Percentiles rank a stretch among this genome's conserved stretches.
Conservation (phyloP, 2,113 vertebrate genomes). For the Syngnathoides biaculeatus region DNA sequence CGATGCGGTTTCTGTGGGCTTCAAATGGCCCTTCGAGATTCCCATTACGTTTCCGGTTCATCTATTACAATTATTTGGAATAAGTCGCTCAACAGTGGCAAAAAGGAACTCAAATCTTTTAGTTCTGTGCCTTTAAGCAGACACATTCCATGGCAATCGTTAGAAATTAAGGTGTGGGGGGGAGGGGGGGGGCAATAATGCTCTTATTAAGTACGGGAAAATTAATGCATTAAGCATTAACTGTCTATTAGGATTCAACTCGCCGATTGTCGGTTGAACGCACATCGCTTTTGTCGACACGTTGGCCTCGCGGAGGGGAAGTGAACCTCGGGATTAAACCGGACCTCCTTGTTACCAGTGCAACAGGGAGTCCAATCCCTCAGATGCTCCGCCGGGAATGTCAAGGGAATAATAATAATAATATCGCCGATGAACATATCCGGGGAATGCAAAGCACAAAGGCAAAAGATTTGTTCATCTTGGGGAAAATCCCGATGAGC, state of each 20-base stretch:
- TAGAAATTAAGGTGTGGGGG: no score
- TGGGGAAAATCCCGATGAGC: neutral
- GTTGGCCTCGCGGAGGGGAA: neutral
- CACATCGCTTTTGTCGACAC: constrained; percentile 3
- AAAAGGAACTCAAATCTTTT: neutral
- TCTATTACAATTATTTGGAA: neutral
- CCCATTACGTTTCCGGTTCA: neutral
- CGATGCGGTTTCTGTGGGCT: neutral
- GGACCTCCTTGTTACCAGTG: neutral
- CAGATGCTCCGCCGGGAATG: constrained; percentile 11
- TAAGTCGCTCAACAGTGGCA: neutral
- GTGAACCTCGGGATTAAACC: neutral
- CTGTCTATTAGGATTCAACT: neutral
- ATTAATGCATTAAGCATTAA: neutral
- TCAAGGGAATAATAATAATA: constrained; percentile 11
- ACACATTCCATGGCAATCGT: neutral
- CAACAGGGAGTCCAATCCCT: constrained; percentile 17
- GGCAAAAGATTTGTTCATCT: no score
- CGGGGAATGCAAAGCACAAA: neutral
- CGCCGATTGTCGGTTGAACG: neutral
- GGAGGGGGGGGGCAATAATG: no score
- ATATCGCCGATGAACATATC: constrained; percentile 14
- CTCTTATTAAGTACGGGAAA: neutral
- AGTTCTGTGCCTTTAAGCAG: neutral
- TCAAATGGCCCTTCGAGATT: neutral